Percentiles rank a stretch among this genome's conserved stretches.
phyloP scores from a whole-genome alignment of 1,140 invertebrate genomes.

The Drosophila mojavensis region DNA sequence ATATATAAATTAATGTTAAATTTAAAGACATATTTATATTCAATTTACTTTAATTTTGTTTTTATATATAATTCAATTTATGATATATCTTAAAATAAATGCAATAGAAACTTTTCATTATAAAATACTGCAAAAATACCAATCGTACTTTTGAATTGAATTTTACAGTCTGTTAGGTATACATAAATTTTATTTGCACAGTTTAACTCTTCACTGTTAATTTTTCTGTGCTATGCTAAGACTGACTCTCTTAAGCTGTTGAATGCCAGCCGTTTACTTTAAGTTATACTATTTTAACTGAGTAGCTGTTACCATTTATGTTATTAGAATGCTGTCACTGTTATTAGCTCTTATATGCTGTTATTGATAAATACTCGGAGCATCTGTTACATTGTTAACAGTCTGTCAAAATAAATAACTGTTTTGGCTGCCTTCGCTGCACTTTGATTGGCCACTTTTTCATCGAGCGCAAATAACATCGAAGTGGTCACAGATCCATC shows the following conservation, averaged over 20 bases:
- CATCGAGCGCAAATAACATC: conserved; percentile 43
- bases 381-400: conserved; percentile 27
- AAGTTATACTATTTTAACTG: neutral
- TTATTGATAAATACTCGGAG: neutral
- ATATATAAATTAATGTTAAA: neutral
- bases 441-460: conserved; percentile 34
- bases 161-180: neutral
- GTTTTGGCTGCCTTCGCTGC: conserved; percentile 4
- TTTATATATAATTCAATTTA: too few relatives aligned
- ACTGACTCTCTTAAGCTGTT: neutral
- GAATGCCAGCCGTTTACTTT: neutral
- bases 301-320: neutral
- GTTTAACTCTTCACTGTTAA: neutral
- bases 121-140: conserved; percentile 10
- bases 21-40: too few relatives aligned
- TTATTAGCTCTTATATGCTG: conserved; percentile 28
- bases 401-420: conserved; percentile 17
- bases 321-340: neutral
- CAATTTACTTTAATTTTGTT: too few relatives aligned
- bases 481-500: conserved; percentile 9
- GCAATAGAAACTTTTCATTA: neutral
- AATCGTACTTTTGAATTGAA: neutral
- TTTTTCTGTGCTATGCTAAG: neutral
- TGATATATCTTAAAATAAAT: too few relatives aligned
- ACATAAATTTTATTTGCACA: neutral